Base-by-base conservation (phyloP, 2,888 invertebrate genomes). In the Myopa testacea region DNA sequence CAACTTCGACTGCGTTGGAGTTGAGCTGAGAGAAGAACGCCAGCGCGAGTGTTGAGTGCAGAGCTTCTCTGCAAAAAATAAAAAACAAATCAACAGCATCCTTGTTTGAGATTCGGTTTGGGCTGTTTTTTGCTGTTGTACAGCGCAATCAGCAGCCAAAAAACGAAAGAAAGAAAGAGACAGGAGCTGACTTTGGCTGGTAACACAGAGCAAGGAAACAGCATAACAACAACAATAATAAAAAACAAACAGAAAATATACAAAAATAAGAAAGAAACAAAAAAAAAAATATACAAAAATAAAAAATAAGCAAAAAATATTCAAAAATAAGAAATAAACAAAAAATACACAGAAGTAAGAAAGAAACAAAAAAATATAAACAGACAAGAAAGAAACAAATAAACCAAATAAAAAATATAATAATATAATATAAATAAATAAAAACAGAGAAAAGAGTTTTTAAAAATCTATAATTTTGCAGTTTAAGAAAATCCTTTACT, bases 51-150 rank as follows among this genome's bases (percentile, higher is more conserved):
- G 5, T 58, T 14, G 60, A 58, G 67, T 40, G 67, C 45, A 69
- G n/a, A 73, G 50, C 62, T 73, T 67, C 50, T 75, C 74, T 75
- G 74, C 63, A 74, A 58, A 6, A 55, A 60, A 55, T 50, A 45
- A 26, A 37, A 10, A n/a, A n/a, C n/a, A n/a, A 26, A 65, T 8
- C 8, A 37, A 45, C 40, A 67, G 65, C 65, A 75, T 75, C 74
- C 74, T 67, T 38, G 34, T 65, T 65, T 58, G 16, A 19, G 60
- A 37, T 52, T 50, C 34, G 37, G 4, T 37, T 63, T 63, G 45
- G 45, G 45, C 26, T 26, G 26, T 26, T 45, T 10, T 45, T 45
- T 45, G 45, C 45, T 26, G 26, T 26, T 26, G 26, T 26, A 26
- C 26, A 26, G 26, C 26, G 26, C 26, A 26, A 26, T 10, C 50